Conservation (phyloP, 2,797 vertebrate genomes). For the Uromys caudimaculatus region DNA sequence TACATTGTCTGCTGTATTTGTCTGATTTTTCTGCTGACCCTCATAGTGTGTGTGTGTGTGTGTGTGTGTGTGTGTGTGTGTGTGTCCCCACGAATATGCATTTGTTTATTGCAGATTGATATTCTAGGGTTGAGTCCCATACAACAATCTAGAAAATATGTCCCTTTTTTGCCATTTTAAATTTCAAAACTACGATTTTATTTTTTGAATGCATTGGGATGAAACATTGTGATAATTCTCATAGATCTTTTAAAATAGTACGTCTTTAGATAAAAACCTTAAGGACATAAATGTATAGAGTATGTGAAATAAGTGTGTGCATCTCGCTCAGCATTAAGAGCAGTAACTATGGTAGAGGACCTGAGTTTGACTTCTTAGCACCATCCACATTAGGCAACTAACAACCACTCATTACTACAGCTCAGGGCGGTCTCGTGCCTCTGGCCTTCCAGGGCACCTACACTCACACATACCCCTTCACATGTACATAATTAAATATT, state of each 20-base stretch:
- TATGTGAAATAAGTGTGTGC: not conserved
- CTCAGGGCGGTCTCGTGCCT: not conserved
- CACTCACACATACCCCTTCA: not conserved
- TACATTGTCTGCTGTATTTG: not conserved
- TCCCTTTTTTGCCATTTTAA: constrained; percentile 39
- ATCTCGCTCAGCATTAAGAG: not conserved
- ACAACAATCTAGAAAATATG: constrained; percentile 43
- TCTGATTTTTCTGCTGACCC: not conserved
- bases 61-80: not conserved
- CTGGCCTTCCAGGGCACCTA: not conserved
- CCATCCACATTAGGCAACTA: not conserved
- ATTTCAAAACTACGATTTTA: constrained; percentile 66
- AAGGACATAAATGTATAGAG: not conserved
- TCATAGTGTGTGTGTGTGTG: not conserved
- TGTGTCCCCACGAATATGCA: too few relatives aligned
- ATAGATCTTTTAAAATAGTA: constrained; percentile 60
- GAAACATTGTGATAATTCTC: not conserved
- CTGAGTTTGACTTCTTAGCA: not conserved
- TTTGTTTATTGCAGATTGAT: constrained; percentile 71
- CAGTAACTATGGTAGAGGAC: not conserved
- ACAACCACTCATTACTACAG: not conserved
- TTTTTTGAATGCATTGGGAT: constrained; percentile 62
- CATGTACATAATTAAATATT: not conserved
- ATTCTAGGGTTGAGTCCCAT: constrained; percentile 56
- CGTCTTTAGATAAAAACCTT: constrained; percentile 26